A percentile compares a stretch with the other conserved stretches of the same genome.
Evolutionary conservation across 1,140 invertebrate genomes (phyloP).

Genomic region (Heliconius melpomene): DNA sequence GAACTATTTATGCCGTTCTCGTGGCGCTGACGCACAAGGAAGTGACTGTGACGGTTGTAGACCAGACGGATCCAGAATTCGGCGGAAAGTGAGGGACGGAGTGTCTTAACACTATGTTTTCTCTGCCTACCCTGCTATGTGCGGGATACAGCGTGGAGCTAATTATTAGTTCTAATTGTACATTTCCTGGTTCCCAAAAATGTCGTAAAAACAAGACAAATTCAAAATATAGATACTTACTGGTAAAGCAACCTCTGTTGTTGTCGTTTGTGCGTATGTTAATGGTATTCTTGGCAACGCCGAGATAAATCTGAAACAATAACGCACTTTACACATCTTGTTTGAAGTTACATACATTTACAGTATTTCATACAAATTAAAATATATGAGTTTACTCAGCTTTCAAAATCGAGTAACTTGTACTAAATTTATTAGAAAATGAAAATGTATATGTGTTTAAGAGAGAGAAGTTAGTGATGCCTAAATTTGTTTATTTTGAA

Average conservation of each 20-base stretch:
- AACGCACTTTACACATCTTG: conserved; percentile 30
- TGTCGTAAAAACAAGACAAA: neutral
- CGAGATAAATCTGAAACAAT: conserved; percentile 68
- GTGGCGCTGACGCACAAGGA: too few species aligned
- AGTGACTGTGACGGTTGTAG: too few species aligned
- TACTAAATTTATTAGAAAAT: neutral
- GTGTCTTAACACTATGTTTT: too few species aligned
- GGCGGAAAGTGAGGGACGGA: too few species aligned
- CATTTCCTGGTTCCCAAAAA: neutral
- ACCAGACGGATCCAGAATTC: too few species aligned
- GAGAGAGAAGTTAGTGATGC: too few species aligned
- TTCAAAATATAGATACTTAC: conserved; percentile 45
- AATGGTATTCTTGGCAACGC: conserved; percentile 48
- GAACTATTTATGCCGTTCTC: too few species aligned
- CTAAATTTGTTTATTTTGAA: too few species aligned
- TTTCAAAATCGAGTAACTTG: conserved; percentile 1
- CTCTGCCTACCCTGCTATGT: too few species aligned
- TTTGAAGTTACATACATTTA: conserved; percentile 15
- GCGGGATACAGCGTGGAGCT: too few species aligned
- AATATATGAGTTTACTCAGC: conserved; percentile 42
- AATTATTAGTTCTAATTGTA: too few species aligned
- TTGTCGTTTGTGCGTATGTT: conserved; percentile 51
- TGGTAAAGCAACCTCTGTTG: conserved; percentile 58
- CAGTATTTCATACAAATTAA: conserved; percentile 22
- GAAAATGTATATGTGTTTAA: neutral